Base-by-base conservation (phyloP, 2,113 vertebrate genomes). In the Emydocephalus ijimae region DNA sequence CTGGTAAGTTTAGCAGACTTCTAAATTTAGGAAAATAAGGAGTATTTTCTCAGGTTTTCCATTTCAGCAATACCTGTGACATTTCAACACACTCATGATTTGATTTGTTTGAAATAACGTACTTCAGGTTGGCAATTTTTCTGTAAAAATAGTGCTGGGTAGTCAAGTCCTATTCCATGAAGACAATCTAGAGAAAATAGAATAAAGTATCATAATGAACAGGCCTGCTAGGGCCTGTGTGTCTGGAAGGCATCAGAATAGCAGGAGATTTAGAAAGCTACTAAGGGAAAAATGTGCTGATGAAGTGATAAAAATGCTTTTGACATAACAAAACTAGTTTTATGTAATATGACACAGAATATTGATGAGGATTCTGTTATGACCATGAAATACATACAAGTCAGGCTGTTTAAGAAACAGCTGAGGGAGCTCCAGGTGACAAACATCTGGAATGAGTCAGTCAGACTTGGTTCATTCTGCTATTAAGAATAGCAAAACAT, bases 51-150 rank as follows among this genome's bases (percentile, higher is more conserved):
- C 34, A 45, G 1, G 34, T 4, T 85, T 92, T 85, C 20, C 21
- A 15, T 74, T 26, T 2, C 86, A 52, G 89, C 10, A 90, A 61
- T 61, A 12, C 69, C 92, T 86, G 81, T 24, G 57, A 34, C 14
- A 90, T 88, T 39, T 55, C 5, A 92, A 87, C 50, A 54, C 87
- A 18, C 26, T 91, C 91, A 57, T 34, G 91, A 24, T 29, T 24
- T 88, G 50, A 74, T 88, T 95, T 93, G 43, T 94, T 18, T 10
- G n/a, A 96, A 92, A 94, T 54, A 18, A 81, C 0, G 45, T 92
- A 69, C 24, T 85, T 1, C 55, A 88, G 56, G 93, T 29, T 5
- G 89, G 87, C 21, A 92, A 39, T 92, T 93, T 93, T 89, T 64
- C 87, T 93, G 55, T 89, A 59, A 89, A 85, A 89, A 34, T 81